A percentile compares a stretch with the other conserved stretches of the same genome.
Evolutionary conservation across 37 sponge, comb jelly and placozoan genomes (phyloP).

Genomic region (Aplysina aerophoba): DNA sequence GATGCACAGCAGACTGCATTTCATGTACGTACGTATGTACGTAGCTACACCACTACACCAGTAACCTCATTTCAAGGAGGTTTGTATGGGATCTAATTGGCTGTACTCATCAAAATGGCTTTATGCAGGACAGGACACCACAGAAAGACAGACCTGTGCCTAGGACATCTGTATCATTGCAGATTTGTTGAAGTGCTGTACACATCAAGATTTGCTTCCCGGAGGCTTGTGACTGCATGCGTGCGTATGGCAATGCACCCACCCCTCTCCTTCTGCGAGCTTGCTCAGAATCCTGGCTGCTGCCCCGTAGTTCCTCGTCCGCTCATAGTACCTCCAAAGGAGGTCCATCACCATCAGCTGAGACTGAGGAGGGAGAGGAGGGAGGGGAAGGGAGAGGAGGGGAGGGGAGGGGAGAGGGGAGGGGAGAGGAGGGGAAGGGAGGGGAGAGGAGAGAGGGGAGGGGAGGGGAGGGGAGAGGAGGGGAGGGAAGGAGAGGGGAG

Average conservation of each 20-base stretch:
- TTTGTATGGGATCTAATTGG: too few species aligned
- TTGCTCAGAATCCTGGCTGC: constrained; percentile 90
- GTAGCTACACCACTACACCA: too few species aligned
- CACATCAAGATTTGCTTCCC: neutral
- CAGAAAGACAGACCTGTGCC: neutral
- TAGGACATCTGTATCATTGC: neutral
- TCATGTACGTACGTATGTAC: too few species aligned
- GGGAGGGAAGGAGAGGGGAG: neutral
- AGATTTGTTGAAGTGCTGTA: neutral
- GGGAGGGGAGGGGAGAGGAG: neutral
- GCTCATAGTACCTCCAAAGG: constrained; percentile 96
- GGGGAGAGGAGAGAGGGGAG: neutral
- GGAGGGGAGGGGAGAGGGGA: neutral
- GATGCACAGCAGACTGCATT: too few species aligned
- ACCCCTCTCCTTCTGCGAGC: constrained; percentile 64
- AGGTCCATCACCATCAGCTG: constrained; percentile 55
- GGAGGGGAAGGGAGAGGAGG: neutral
- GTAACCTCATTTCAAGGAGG: too few species aligned
- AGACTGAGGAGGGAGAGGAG: neutral
- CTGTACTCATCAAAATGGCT: too few species aligned
- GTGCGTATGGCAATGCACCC: neutral
- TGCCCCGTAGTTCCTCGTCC: constrained; percentile 76
- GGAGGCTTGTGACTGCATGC: too few species aligned
- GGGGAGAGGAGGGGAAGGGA: neutral
- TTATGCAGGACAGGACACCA: too few species aligned